These are phyloP conservation scores for Hippolais icterina DNA, from an alignment of 2,113 vertebrate genomes.

Conservation along the genomic window DNA sequence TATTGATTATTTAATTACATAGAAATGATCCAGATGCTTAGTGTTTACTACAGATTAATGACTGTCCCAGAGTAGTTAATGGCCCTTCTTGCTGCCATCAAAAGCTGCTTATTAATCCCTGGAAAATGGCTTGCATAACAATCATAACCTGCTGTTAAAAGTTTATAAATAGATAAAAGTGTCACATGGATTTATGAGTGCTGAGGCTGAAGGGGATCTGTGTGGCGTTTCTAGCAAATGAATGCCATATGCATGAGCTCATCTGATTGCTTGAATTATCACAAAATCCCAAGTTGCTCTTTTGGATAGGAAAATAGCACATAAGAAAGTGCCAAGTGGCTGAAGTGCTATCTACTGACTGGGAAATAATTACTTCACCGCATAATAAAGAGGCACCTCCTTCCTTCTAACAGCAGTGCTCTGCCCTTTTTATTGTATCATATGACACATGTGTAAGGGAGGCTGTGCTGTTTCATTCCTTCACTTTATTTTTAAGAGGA, in stretches of 20 bases:
- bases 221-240: background rate
- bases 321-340: slow-evolving; percentile 45
- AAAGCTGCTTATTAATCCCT: slow-evolving; percentile 45
- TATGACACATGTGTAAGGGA: background rate
- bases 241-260: slow-evolving; percentile 58
- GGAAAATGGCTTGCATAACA: slow-evolving; percentile 56
- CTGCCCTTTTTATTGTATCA: background rate
- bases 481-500: background rate
- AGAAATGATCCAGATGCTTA: slow-evolving; percentile 27
- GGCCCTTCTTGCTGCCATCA: background rate
- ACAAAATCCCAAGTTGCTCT: slow-evolving; percentile 56
- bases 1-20: slow-evolving; percentile 50
- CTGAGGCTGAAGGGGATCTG: slow-evolving; percentile 35
- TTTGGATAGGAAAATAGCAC: slow-evolving; percentile 34
- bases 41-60: slow-evolving; percentile 49
- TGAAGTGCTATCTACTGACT: slow-evolving; percentile 44
- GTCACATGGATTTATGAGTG: slow-evolving; percentile 48
- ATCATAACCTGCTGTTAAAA: slow-evolving; percentile 56
- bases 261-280: slow-evolving; percentile 56
- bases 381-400: slow-evolving; percentile 27
- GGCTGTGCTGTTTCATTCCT: background rate
- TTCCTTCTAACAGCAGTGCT: background rate
- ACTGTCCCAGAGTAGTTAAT: slow-evolving; percentile 31
- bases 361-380: slow-evolving; percentile 47
- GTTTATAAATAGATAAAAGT: slow-evolving; percentile 67